Conservation (phyloP, 2,888 invertebrate genomes). For the Epiblema foenella region DNA sequence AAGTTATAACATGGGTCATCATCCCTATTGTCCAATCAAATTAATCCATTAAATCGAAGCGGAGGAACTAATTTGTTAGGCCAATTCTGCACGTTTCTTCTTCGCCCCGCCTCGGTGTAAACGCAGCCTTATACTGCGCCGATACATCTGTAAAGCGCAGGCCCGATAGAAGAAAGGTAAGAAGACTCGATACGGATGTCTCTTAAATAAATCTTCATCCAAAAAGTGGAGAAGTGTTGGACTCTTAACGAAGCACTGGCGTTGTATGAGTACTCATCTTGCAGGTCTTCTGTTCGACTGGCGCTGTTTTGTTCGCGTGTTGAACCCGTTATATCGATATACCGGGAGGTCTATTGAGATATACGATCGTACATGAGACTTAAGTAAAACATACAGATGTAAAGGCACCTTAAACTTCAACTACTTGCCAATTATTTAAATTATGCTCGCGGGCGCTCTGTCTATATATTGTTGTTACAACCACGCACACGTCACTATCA, state of each 20-base stretch:
- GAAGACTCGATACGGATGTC: background rate
- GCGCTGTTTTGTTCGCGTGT: background rate
- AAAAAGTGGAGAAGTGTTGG: background rate
- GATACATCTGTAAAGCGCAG: background rate
- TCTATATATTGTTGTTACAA: background rate
- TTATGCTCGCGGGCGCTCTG: constrained; percentile 18
- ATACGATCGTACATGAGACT: background rate
- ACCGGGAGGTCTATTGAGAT: background rate
- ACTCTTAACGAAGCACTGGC: background rate
- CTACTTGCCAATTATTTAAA: background rate
- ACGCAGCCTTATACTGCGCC: background rate
- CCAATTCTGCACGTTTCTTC: too few species aligned
- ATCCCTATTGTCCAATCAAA: too few species aligned
- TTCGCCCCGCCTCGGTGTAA: too few species aligned
- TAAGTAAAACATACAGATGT: background rate
- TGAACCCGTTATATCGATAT: background rate
- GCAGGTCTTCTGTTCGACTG: background rate
- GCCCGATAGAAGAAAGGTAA: background rate
- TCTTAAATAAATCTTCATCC: background rate
- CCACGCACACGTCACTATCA: background rate
- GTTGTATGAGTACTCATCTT: background rate
- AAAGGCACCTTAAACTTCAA: background rate
- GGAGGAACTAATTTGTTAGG: too few species aligned
- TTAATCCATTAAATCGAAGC: too few species aligned
- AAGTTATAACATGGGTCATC: too few species aligned